These are phyloP conservation scores for Varecia variegata DNA, from an alignment of 2,797 vertebrate species.

Conservation along the genomic window DNA sequence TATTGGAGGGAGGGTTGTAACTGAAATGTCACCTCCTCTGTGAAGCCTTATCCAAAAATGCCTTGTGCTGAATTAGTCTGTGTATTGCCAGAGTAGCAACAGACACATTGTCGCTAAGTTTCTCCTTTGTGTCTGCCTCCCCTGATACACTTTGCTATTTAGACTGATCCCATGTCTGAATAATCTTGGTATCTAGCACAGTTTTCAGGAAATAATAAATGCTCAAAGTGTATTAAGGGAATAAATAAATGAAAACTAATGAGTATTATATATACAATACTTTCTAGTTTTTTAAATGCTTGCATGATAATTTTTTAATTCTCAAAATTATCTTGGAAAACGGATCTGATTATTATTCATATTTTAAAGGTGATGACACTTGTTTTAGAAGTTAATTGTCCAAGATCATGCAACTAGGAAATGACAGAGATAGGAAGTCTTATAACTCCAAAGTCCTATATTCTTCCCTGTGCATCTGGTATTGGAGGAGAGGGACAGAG, in stretches of 20 bases:
- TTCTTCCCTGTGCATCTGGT: not conserved
- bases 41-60: not conserved
- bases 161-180: not conserved
- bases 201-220: conserved; percentile 10
- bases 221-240: not conserved
- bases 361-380: conserved; percentile 10
- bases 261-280: not conserved
- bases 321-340: not conserved
- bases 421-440: not conserved
- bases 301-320: not conserved
- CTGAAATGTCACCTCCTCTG: not conserved
- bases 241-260: not conserved
- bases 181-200: not conserved
- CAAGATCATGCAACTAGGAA: not conserved
- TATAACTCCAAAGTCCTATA: not conserved
- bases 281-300: not conserved
- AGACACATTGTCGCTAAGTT: not conserved
- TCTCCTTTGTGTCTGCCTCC: not conserved
- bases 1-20: not conserved
- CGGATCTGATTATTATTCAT: not conserved
- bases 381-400: not conserved
- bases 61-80: not conserved
- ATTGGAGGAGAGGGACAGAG: not conserved
- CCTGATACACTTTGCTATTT: not conserved
- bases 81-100: not conserved